Evolutionary conservation across 2,113 vertebrate genomes (phyloP), one percentile per base, ranked within the genome.

Genomic region (Larimichthys crocea): DNA sequence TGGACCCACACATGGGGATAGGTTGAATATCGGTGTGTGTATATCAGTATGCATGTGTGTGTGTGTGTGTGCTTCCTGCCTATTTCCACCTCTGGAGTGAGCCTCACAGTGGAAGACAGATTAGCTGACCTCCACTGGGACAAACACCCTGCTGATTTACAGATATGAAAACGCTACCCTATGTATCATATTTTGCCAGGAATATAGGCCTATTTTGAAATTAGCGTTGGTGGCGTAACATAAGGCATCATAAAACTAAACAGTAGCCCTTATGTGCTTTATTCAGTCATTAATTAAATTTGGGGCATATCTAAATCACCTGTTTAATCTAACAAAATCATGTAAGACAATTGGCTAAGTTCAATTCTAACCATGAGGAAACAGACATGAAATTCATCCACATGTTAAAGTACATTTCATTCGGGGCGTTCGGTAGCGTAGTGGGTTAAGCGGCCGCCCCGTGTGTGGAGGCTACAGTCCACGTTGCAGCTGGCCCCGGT

Each of bases 71-170:
- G 11, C 19, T 57, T 78, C 56, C 82, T 78, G 20, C 22, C 19
- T n/a, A 22, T 19, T 35, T 46, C 62, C 44, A 83, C 76, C 42
- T 83, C 79, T 82, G 65, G 56, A 64, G 40, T 10, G 62, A 70
- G 48, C 24, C 53, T 73, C 76, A 71, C 46, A 62, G 44, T 44
- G 59, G 53, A 74, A 62, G 60, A 75, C 40, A 29, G 65, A 76
- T 79, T 49, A 76, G 6, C 71, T 74, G 59, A 77, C 84, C 61
- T 84, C 64, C 35, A 22, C 26, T 26, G 64, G 44, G 29, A 83
- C 46, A 19, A 19, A 22, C 44, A 50, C 61, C 19, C 57, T 0
- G 20, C 31, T 80, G 61, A 61, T 46, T 68, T 79, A 48, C 49
- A 74, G 70, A 26, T 57, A 0, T 57, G 10, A 65, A 20, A 52